Base-by-base conservation (phyloP, 1,140 invertebrate genomes). In the Metopolophium dirhodum region DNA sequence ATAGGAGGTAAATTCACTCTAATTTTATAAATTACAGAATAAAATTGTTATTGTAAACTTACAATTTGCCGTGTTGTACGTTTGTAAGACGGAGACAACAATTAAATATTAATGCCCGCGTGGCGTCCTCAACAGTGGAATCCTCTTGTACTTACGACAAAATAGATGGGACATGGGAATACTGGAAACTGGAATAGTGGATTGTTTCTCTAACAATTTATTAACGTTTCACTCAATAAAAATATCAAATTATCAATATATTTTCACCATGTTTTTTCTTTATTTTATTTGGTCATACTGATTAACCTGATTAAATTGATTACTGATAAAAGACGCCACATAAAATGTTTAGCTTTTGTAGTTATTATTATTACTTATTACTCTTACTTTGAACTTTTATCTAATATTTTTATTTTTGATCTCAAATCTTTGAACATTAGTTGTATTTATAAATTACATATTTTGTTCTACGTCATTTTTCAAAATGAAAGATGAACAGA, bases 401-500 rank as follows among this genome's bases (percentile, higher is more conserved):
- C 0, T 22, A 90, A 1, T 2, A 8, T 41, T 57, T 61, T 54
- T 49, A 35, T 92, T 51, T 82, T 49, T 51, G 61, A 82, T 83
- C 41, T 83, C 68, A 92, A 18, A 83, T 41, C 22, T 30, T 23
- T 87, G 9, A 77, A 90, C 30, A 14, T 90, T 41, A 41, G 3
- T 61, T 61, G 30, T 37, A 41, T 30, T 45, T 57, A 45, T n/a
- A 8, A n/a, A 47, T 89, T 57, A 26, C 3, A 57, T 26, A 57
- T 26, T 89, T 89, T 14, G 23, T 14, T 41, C 23, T 22, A 35
- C 20, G 20, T 26, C 2, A 23, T 57, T 57, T 37, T 89, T 89
- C 4, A 92, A 93, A 86, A 93, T 93, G 91, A 93, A 93, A 51
- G 91, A 93, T 93, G 91, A 93, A 45, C 91, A 93, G 35, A 93